Evolutionary conservation across 2,888 invertebrate species (phyloP).

Genomic region (Stenurella melanura): DNA sequence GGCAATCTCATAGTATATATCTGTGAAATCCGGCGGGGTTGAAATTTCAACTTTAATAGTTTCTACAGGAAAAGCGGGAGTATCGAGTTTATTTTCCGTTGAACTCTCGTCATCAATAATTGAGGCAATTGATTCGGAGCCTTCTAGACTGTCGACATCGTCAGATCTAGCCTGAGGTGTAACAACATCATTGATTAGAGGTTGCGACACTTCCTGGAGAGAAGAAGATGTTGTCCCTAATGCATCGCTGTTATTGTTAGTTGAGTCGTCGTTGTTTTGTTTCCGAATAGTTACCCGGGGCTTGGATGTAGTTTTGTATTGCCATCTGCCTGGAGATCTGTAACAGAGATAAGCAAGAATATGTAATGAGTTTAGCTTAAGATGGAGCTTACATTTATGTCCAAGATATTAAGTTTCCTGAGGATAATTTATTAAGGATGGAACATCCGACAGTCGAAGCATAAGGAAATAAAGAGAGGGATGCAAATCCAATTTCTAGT

Average conservation of each 20-base stretch:
- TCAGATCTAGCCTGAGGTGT: slow-evolving; percentile 76
- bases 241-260: slow-evolving; percentile 69
- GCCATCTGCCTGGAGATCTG: slow-evolving; percentile 89
- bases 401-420: slow-evolving; percentile 42
- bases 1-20: slow-evolving; percentile 91
- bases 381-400: slow-evolving; percentile 38
- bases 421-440: slow-evolving; percentile 44
- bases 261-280: slow-evolving; percentile 76
- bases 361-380: slow-evolving; percentile 49
- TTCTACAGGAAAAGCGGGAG: slow-evolving; percentile 80
- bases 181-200: slow-evolving; percentile 74
- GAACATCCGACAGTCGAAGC: slow-evolving; percentile 1
- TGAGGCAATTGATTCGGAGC: slow-evolving; percentile 83
- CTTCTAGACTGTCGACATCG: slow-evolving; percentile 80
- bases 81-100: slow-evolving; percentile 80
- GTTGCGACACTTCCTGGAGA: slow-evolving; percentile 56
- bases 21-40: slow-evolving; percentile 89
- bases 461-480: slow-evolving; percentile 33
- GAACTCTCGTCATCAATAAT: slow-evolving; percentile 77
- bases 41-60: slow-evolving; percentile 92
- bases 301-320: slow-evolving; percentile 92
- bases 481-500: slow-evolving; percentile 26
- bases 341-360: slow-evolving; percentile 50
- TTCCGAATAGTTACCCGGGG: slow-evolving; percentile 88
- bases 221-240: slow-evolving; percentile 62